Percentiles rank a stretch among this genome's conserved stretches.
phyloP scores from a whole-genome alignment of 2,113 vertebrate genomes.

The Carlito syrichta region DNA sequence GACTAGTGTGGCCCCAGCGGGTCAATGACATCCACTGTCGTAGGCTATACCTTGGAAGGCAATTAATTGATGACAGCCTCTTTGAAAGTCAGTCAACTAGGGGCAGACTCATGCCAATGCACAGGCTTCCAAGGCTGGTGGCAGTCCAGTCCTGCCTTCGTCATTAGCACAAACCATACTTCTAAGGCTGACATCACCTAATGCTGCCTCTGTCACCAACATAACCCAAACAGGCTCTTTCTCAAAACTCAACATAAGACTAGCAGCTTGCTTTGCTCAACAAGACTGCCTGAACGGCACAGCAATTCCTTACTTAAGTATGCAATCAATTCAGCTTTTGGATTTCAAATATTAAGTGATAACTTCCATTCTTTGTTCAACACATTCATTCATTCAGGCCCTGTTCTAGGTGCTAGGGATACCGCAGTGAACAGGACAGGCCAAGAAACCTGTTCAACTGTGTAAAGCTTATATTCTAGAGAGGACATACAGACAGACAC shows the following conservation, averaged over 20 bases:
- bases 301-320: no score
- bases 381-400: no score
- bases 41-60: no score
- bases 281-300: not conserved
- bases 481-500: no score
- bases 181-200: accelerated
- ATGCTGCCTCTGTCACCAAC: not conserved
- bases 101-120: accelerated
- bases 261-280: not conserved
- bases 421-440: not conserved
- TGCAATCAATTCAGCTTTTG: not conserved
- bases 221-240: not conserved
- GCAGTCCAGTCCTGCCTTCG: accelerated
- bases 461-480: accelerated
- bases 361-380: not conserved
- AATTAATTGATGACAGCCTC: no score
- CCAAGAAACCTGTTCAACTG: accelerated
- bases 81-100: no score
- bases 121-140: not conserved
- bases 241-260: accelerated
- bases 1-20: no score
- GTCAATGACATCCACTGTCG: no score
- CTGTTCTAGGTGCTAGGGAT: not conserved
- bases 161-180: accelerated
- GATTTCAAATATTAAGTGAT: not conserved